Base-by-base conservation (phyloP, 2,797 vertebrate genomes). In the Buphagus erythrorhynchus region DNA sequence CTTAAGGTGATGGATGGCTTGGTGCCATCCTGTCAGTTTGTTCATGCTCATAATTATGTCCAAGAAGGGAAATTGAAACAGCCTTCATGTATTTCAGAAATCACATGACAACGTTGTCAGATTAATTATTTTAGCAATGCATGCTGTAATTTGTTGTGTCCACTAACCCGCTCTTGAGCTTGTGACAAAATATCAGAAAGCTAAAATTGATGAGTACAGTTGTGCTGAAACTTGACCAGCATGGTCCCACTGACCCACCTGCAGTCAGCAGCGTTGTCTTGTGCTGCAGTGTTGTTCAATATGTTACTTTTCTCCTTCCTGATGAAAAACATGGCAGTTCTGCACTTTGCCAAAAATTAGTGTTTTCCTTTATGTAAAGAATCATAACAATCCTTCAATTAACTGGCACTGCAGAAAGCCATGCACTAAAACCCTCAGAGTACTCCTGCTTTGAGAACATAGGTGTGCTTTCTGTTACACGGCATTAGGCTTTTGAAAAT, bases 71-170 rank as follows among this genome's bases (percentile, higher is more conserved):
- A 67, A 59, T 29, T 11, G 74, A 81, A 88, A 24, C 9, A 59
- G 58, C 43, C 20, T 72, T 73, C 9, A 5, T 18, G 0, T 74
- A 40, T 76, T 90, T 71, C 40, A 80, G 57, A 63, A 88, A 83
- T 43, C 45, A 38, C 1, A 1, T 0, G 3, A 26, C 19, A n/a
- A 13, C 25, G 4, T 5, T 45, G 36, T 16, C 20, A 67, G 65
- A 62, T 43, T 0, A 48, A 71, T 80, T 88, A 38, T 15, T 58
- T 83, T 57, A 48, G 33, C 22, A 72, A 26, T 19, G 43, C 20
- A 14, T 43, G 24, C 35, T 66, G 65, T 40, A 62, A 69, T 77
- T 79, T 76, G 9, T 46, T 42, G 3, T 8, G 16, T 31, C 20
- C 45, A 15, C 10, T 51, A 82, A 46, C 17, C 12, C 15, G 42